Conservation (phyloP, 2,888 invertebrate genomes). For the Parnassius apollo region DNA sequence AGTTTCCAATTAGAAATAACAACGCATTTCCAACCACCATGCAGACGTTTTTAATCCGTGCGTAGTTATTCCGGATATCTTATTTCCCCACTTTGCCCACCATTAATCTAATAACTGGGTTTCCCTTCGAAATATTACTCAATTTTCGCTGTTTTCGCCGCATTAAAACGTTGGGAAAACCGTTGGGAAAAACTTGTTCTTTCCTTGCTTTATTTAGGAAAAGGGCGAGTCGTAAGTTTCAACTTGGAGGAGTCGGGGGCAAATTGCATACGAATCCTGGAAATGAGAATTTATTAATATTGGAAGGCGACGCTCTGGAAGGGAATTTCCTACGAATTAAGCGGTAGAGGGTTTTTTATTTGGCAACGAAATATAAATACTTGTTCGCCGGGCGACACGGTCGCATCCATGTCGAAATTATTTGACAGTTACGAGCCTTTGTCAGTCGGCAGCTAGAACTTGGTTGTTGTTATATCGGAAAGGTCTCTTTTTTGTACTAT, state of each 20-base stretch:
- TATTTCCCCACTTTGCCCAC: slow-evolving; percentile 27
- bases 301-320: slow-evolving; percentile 54
- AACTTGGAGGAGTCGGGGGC: slow-evolving; percentile 61
- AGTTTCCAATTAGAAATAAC: slow-evolving; percentile 4
- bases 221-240: slow-evolving; percentile 71
- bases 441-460: not conserved
- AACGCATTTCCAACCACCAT: not conserved
- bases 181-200: slow-evolving; percentile 43
- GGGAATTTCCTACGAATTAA: slow-evolving; percentile 60
- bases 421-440: slow-evolving; percentile 8
- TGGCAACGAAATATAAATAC: slow-evolving; percentile 37
- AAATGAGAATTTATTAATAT: slow-evolving; percentile 81
- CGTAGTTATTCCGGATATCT: slow-evolving; percentile 28
- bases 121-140: slow-evolving; percentile 51
- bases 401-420: slow-evolving; percentile 12
- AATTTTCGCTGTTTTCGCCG: slow-evolving; percentile 49
- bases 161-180: slow-evolving; percentile 53
- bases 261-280: slow-evolving; percentile 74
- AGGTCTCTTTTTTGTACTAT: not conserved
- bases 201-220: slow-evolving; percentile 63
- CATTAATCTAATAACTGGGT: slow-evolving; percentile 43
- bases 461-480: not conserved
- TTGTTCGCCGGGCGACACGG: slow-evolving; percentile 14
- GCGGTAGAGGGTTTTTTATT: slow-evolving; percentile 60
- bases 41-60: slow-evolving; percentile 23